These are phyloP conservation scores for Limnodromus scolopaceus DNA, from an alignment of 2,797 vertebrate species.

Conservation along the genomic window DNA sequence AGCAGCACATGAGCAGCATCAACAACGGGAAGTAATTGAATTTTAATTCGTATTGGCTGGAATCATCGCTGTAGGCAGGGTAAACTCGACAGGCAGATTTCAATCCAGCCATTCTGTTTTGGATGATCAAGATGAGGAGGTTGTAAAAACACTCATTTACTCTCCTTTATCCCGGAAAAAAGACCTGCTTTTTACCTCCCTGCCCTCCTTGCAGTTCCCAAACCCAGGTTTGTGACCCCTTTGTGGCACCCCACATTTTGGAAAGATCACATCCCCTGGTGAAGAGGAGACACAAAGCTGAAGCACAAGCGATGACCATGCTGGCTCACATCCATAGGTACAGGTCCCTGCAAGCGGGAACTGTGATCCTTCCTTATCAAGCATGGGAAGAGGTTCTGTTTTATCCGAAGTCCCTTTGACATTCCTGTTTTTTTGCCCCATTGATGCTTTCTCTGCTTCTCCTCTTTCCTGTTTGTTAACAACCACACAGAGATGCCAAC, in stretches of 20 bases:
- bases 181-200: neutral
- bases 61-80: neutral
- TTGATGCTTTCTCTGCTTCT: neutral
- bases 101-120: neutral
- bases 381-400: neutral
- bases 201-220: neutral
- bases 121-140: neutral
- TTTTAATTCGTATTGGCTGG: neutral
- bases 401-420: neutral
- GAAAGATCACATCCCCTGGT: neutral
- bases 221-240: neutral
- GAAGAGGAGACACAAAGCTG: neutral
- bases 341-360: neutral
- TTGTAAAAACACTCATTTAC: neutral
- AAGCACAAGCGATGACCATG: neutral
- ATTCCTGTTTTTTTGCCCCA: neutral
- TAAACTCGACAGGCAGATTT: neutral
- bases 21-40: neutral
- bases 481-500: neutral
- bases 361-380: neutral
- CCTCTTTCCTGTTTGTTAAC: neutral
- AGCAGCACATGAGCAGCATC: neutral
- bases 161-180: neutral
- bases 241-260: neutral
- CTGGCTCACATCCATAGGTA: fast-evolving